These are phyloP conservation scores for Pheosia tremula DNA, from an alignment of 2,888 invertebrate species.

Conservation along the genomic window DNA sequence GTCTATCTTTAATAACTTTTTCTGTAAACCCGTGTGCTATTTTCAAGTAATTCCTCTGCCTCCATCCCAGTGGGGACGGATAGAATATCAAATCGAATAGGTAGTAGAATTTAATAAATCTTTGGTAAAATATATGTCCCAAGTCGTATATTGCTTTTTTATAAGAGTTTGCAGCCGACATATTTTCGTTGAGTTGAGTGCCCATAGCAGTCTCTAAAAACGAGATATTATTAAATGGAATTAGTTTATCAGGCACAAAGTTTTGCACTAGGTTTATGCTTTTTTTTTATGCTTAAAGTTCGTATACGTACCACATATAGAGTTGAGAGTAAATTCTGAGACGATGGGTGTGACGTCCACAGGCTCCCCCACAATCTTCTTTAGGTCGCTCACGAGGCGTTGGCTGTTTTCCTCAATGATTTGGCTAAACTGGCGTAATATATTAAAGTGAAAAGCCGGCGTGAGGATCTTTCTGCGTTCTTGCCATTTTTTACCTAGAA, in stretches of 20 bases:
- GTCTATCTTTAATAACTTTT: conserved; percentile 62
- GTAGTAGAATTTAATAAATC: conserved; percentile 82
- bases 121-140: conserved; percentile 58
- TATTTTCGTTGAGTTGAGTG: conserved; percentile 78
- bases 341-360: conserved; percentile 82
- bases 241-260: too few species aligned
- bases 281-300: neutral
- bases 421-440: conserved; percentile 73
- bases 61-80: conserved; percentile 71
- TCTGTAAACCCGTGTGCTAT: conserved; percentile 69
- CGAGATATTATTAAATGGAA: neutral
- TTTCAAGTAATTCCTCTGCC: conserved; percentile 67
- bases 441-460: conserved; percentile 87
- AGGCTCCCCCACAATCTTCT: conserved; percentile 43
- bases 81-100: conserved; percentile 77
- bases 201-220: conserved; percentile 89
- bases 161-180: conserved; percentile 71
- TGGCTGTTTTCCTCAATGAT: conserved; percentile 74
- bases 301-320: conserved; percentile 84
- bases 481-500: conserved; percentile 84
- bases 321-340: conserved; percentile 83
- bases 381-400: conserved; percentile 62
- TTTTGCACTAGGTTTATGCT: too few species aligned
- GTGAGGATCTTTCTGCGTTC: conserved; percentile 85
- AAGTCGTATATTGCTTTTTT: conserved; percentile 81